A percentile compares a stretch with the other conserved stretches of the same genome.
Conservation (phyloP, 23 tunicate genomes). For the Clavelina lepadiformis region DNA sequence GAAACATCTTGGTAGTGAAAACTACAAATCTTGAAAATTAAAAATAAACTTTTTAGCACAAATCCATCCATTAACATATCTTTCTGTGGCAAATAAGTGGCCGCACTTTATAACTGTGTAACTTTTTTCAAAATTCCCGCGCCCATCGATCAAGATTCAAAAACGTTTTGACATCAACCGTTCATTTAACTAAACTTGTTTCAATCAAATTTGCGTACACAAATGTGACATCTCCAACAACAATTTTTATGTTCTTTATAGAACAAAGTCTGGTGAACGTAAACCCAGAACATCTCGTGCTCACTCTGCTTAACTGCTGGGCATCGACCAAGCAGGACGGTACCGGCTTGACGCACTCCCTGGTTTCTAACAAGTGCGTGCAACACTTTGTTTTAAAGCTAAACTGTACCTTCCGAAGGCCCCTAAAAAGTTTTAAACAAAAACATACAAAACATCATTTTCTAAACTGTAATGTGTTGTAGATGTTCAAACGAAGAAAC, state of each 20-base stretch:
- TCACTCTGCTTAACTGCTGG: constrained; percentile 63
- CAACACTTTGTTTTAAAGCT: too few relatives aligned
- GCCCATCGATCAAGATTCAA: too few relatives aligned
- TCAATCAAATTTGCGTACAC: not conserved
- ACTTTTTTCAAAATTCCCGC: too few relatives aligned
- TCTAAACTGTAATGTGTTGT: not conserved
- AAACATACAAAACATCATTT: too few relatives aligned
- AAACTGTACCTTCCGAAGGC: too few relatives aligned
- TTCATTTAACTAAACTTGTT: not conserved
- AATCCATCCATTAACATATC: too few relatives aligned
- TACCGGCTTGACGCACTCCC: constrained; percentile 24
- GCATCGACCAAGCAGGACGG: constrained; percentile 56
- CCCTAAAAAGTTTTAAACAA: not conserved
- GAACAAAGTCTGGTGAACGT: constrained; percentile 50
- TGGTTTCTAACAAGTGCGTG: constrained; percentile 57
- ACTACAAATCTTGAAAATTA: too few relatives aligned
- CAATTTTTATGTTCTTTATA: constrained; percentile 2
- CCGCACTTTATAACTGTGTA: too few relatives aligned
- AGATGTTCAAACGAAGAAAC: constrained; percentile 67
- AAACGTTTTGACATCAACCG: not conserved
- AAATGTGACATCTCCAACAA: not conserved
- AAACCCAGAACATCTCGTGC: constrained; percentile 50
- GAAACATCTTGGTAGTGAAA: too few relatives aligned
- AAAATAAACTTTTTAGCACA: too few relatives aligned
- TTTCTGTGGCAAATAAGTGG: too few relatives aligned